Evolutionary conservation across 1,140 invertebrate genomes (phyloP).

Genomic region (Venturia canescens): DNA sequence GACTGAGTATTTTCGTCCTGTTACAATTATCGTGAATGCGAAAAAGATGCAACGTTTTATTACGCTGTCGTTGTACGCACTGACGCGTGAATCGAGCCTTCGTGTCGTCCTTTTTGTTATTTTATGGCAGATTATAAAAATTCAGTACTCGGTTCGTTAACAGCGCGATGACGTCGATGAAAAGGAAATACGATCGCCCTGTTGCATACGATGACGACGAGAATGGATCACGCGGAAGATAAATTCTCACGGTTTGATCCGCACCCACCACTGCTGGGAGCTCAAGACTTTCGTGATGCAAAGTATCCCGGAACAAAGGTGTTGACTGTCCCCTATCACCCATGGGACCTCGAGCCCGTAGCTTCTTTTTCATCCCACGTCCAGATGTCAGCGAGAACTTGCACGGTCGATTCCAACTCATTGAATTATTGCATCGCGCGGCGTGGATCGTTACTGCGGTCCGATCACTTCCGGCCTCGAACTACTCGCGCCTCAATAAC

Average conservation of each 20-base stretch:
- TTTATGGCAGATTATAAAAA: not conserved
- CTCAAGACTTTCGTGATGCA: not conserved
- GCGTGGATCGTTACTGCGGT: not conserved
- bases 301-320: not conserved
- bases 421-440: not conserved
- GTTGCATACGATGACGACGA: not conserved
- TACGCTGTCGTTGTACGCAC: slow-evolving; percentile 12
- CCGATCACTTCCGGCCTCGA: not conserved
- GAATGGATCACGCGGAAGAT: not conserved
- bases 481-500: not conserved
- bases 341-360: not conserved
- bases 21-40: not conserved
- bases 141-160: not conserved
- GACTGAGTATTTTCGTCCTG: not conserved
- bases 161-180: not conserved
- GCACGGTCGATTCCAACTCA: not conserved
- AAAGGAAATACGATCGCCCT: not conserved
- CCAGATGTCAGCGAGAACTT: not conserved
- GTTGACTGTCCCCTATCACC: not conserved
- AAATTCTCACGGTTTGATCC: not conserved
- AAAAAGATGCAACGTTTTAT: slow-evolving; percentile 12
- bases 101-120: not conserved
- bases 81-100: not conserved
- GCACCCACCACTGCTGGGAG: not conserved
- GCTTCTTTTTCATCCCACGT: not conserved